Evolutionary conservation across 2,797 vertebrate species (phyloP).

Genomic region (Diceros bicornis): DNA sequence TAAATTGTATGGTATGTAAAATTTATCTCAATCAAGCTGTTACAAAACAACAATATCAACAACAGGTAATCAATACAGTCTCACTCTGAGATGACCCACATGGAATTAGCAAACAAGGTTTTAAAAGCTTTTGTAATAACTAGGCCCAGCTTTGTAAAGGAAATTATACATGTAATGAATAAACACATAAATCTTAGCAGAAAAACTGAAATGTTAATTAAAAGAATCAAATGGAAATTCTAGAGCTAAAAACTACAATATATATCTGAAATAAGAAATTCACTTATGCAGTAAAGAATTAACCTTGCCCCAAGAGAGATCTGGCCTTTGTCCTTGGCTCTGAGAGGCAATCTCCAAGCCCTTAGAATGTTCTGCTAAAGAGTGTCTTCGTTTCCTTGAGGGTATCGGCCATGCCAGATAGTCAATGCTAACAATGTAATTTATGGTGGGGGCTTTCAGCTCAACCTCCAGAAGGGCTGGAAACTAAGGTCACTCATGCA

Average conservation of each 20-base stretch:
- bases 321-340: not conserved
- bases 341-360: not conserved
- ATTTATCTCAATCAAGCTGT: not conserved
- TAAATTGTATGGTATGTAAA: not conserved
- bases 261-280: not conserved
- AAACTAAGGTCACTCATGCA: not conserved
- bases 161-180: slow-evolving; percentile 4
- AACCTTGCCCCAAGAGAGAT: not conserved
- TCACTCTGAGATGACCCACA: not conserved
- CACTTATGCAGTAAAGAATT: not conserved
- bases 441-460: not conserved
- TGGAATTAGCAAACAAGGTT: not conserved
- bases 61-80: not conserved
- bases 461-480: not conserved
- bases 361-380: not conserved
- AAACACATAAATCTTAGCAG: slow-evolving; percentile 15
- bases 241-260: slow-evolving; percentile 37
- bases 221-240: slow-evolving; percentile 53
- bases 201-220: slow-evolving; percentile 36
- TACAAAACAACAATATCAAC: not conserved
- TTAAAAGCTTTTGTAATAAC: slow-evolving; percentile 8
- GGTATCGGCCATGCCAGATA: not conserved
- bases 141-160: not conserved
- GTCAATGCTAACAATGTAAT: not conserved
- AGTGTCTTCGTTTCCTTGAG: not conserved